These are phyloP conservation scores for Ophioninae sp. DNA, from an alignment of 2,888 invertebrate species.

Conservation along the genomic window DNA sequence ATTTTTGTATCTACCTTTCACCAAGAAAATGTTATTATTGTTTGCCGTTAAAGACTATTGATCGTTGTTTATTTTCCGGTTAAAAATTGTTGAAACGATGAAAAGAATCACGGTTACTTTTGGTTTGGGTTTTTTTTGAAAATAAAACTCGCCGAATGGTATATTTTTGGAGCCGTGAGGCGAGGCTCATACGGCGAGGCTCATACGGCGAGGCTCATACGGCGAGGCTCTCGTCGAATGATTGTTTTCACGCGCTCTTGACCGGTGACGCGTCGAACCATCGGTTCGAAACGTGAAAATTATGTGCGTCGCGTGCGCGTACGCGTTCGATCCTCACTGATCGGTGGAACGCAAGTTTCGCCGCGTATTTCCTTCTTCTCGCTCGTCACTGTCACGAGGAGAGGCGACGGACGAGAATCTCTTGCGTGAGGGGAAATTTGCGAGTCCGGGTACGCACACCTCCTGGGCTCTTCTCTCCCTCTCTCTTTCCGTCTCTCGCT, in stretches of 20 bases:
- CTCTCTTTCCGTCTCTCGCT: constrained; percentile 31
- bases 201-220: too few relatives aligned
- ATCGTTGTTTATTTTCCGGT: too few relatives aligned
- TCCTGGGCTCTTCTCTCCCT: constrained; percentile 49
- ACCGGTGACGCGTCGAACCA: background rate
- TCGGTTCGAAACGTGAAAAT: background rate
- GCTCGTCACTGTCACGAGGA: constrained; percentile 51
- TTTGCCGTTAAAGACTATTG: too few relatives aligned
- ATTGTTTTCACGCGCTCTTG: background rate
- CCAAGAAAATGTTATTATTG: too few relatives aligned
- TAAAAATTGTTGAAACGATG: too few relatives aligned
- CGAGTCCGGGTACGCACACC: constrained; percentile 56
- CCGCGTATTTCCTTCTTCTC: constrained; percentile 57
- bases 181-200: too few relatives aligned
- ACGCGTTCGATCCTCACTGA: constrained; percentile 57
- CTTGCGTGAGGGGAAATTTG: constrained; percentile 53
- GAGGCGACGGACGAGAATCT: constrained; percentile 39
- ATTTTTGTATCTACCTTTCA: too few relatives aligned
- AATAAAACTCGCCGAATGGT: too few relatives aligned
- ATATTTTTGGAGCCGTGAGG: too few relatives aligned
- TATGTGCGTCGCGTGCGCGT: constrained; percentile 52
- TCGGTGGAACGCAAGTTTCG: constrained; percentile 49
- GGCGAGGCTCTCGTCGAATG: background rate
- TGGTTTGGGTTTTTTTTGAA: too few relatives aligned
- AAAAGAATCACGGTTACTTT: too few relatives aligned